A percentile compares a stretch with the other conserved stretches of the same genome.
phyloP scores from a whole-genome alignment of 2,888 invertebrate genomes.

The Heliconius sara region DNA sequence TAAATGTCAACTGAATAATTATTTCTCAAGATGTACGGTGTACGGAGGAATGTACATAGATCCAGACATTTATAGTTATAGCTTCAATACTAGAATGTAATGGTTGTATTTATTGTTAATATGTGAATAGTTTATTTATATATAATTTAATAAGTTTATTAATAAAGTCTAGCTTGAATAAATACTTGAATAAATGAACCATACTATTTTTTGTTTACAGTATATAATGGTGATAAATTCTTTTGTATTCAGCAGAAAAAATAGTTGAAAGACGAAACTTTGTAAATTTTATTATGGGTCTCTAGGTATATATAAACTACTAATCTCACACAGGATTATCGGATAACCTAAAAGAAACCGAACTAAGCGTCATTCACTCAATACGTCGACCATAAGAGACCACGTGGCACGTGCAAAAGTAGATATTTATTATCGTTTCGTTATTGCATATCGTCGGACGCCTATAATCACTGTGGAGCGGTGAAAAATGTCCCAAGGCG shows the following conservation, averaged over 20 bases:
- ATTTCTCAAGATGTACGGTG: neutral
- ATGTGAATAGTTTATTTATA: too few relatives aligned
- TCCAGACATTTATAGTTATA: neutral
- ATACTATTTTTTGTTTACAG: neutral
- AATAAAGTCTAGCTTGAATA: neutral
- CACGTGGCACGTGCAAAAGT: conserved; percentile 66
- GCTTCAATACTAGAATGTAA: neutral
- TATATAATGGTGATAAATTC: too few relatives aligned
- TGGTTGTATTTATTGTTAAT: neutral
- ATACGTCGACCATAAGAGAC: conserved; percentile 40
- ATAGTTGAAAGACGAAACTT: too few relatives aligned
- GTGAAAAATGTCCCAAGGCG: conserved; percentile 73
- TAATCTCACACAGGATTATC: too few relatives aligned
- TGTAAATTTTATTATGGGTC: too few relatives aligned
- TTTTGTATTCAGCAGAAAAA: too few relatives aligned
- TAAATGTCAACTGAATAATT: neutral
- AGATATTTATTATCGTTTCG: conserved; percentile 77
- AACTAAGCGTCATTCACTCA: neutral
- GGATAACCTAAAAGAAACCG: neutral
- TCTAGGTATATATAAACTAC: too few relatives aligned
- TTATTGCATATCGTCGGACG: conserved; percentile 75
- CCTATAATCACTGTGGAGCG: conserved; percentile 67
- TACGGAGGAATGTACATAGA: neutral
- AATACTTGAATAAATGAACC: neutral
- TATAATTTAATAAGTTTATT: too few relatives aligned